Evolutionary conservation across 2,113 vertebrate species (phyloP), one percentile per base, ranked within the genome.

Genomic region (Chaetura pelagica): DNA sequence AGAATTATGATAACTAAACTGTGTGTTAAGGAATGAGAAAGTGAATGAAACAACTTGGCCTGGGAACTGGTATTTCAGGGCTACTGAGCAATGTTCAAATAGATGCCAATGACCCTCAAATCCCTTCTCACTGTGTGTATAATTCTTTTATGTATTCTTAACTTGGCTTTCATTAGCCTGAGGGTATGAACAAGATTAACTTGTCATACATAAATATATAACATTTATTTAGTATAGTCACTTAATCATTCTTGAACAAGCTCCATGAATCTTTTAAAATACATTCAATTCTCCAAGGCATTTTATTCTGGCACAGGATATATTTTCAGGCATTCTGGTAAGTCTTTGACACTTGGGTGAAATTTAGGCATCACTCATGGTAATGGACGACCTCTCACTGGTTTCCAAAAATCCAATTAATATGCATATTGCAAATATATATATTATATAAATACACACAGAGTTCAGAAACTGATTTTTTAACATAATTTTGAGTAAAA

Each of bases 191-290:
- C 62, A 78, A 80, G 67, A 79, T 93, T 96, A 86, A 59, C 57
- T 77, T 0, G 0, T n/a, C 59, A 84, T 69, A 77, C n/a, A 92
- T 35, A 90, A 84, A 93, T 87, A 89, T 95, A 63, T 24, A 72
- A 42, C 22, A 90, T 95, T 96, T 89, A 83, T 93, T 93, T 92
- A 91, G 72, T 51, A 82, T 40, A 89, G 81, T 81, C 80, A 63
- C 23, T 92, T 97, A 94, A 86, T 95, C 52, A 90, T 64, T 87
- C 63, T 85, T 95, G 80, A 91, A 84, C 71, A 96, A 96, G 94
- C 84, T 64, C 52, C 44, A 74, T 48, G 64, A 81, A 61, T 85
- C 68, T 89, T 92, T 94, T 94, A 94, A 94, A 96, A 94, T 5
- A 54, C 30, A 63, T 30, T 12, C 71, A 96, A 87, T 87, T 74